These are phyloP conservation scores for Nemopilema nomurai DNA, from an alignment of 30 jellyfish, hydroid and myxozoan genomes.

Conservation along the genomic window DNA sequence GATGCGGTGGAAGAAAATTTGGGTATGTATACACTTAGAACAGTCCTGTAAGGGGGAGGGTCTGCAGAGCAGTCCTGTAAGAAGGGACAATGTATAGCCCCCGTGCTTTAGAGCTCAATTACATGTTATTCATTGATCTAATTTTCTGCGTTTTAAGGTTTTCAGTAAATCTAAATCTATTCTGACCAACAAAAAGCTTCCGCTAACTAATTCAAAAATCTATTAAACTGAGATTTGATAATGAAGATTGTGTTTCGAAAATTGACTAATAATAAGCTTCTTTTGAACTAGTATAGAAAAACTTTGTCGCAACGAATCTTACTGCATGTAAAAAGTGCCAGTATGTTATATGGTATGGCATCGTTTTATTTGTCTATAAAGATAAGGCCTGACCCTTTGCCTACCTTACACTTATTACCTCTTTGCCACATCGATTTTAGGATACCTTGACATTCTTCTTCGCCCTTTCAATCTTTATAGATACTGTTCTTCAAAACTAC, in stretches of 20 bases:
- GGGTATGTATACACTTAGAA: slow-evolving; percentile 16
- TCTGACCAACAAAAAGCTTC: too few species aligned
- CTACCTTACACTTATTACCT: too few species aligned
- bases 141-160: too few species aligned
- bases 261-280: neutral
- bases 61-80: too few species aligned
- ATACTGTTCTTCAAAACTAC: slow-evolving; percentile 42
- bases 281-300: neutral
- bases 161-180: too few species aligned
- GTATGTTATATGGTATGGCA: neutral
- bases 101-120: too few species aligned
- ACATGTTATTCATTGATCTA: too few species aligned
- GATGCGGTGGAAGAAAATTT: slow-evolving; percentile 48
- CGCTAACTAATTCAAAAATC: neutral
- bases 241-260: neutral
- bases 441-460: neutral
- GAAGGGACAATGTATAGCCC: too few species aligned
- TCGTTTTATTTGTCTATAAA: neutral
- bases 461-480: slow-evolving; percentile 4
- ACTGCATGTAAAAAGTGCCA: neutral
- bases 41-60: too few species aligned
- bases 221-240: neutral
- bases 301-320: too few species aligned
- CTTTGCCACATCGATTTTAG: too few species aligned
- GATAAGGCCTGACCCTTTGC: too few species aligned